Evolutionary conservation across 2,888 invertebrate genomes (phyloP).

Genomic region (Erebia ligea): DNA sequence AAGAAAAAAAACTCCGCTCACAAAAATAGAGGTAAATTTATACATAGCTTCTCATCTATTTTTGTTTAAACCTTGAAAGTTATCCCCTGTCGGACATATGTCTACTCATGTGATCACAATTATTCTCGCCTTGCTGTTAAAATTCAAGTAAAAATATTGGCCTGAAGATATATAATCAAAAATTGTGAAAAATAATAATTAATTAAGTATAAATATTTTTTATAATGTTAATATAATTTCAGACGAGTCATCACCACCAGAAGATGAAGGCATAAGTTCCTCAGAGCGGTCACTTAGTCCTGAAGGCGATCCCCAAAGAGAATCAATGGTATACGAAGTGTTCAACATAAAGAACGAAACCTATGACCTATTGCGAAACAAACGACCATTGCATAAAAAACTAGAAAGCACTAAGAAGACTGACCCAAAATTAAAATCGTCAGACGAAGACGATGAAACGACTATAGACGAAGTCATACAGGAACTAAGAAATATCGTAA

Average conservation of each 20-base stretch:
- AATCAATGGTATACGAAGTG: slow-evolving; percentile 84
- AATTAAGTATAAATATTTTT: neutral
- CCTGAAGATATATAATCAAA: too few relatives aligned
- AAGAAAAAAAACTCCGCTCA: slow-evolving; percentile 75
- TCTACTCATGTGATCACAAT: too few relatives aligned
- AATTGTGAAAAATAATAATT: too few relatives aligned
- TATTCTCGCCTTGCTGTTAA: too few relatives aligned
- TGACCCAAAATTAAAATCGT: slow-evolving; percentile 62
- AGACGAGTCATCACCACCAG: slow-evolving; percentile 89
- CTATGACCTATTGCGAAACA: slow-evolving; percentile 74
- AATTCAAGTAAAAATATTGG: neutral
- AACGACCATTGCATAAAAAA: slow-evolving; percentile 70
- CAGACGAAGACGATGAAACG: slow-evolving; percentile 89
- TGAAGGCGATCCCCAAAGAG: slow-evolving; percentile 85
- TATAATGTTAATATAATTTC: slow-evolving; percentile 45
- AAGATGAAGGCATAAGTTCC: slow-evolving; percentile 94
- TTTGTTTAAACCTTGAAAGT: too few relatives aligned
- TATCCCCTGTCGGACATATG: too few relatives aligned
- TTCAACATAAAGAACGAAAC: slow-evolving; percentile 84
- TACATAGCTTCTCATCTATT: neutral
- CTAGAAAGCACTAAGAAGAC: slow-evolving; percentile 61
- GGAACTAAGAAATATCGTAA: slow-evolving; percentile 92
- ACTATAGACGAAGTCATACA: slow-evolving; percentile 95
- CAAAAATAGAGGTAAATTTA: slow-evolving; percentile 71
- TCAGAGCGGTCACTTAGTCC: slow-evolving; percentile 91